These are phyloP conservation scores for Tamandua tetradactyla DNA, from an alignment of 2,797 vertebrate genomes.

Conservation along the genomic window DNA sequence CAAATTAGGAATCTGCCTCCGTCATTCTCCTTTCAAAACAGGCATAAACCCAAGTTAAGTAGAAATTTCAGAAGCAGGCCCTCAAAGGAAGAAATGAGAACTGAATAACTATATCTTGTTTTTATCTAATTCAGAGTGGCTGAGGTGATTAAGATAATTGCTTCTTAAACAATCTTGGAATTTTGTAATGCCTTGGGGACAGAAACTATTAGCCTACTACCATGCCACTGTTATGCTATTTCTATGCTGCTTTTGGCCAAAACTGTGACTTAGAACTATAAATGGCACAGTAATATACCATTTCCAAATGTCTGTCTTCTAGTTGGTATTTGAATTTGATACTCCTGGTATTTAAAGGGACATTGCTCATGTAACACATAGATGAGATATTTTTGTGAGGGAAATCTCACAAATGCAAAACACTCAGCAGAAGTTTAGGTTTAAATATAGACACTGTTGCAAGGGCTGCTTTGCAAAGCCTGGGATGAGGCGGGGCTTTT, in stretches of 20 bases:
- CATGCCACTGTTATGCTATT: background rate
- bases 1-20: background rate
- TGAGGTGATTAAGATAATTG: background rate
- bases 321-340: constrained; percentile 47
- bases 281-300: background rate
- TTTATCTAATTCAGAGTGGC: background rate
- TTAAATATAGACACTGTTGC: background rate
- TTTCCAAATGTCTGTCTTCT: constrained; percentile 57
- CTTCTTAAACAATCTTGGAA: background rate
- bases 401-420: constrained; percentile 32
- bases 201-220: background rate
- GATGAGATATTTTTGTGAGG: background rate
- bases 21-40: background rate
- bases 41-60: background rate
- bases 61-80: background rate
- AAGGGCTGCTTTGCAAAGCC: background rate
- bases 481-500: background rate
- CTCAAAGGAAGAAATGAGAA: constrained; percentile 11
- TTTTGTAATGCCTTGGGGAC: background rate
- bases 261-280: constrained; percentile 22
- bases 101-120: background rate
- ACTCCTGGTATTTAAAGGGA: constrained; percentile 56
- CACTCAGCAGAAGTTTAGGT: background rate
- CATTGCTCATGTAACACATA: background rate
- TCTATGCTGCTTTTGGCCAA: background rate